phyloP scores from a whole-genome alignment of 2,888 invertebrate species.

The Ceriagrion tenellum region DNA sequence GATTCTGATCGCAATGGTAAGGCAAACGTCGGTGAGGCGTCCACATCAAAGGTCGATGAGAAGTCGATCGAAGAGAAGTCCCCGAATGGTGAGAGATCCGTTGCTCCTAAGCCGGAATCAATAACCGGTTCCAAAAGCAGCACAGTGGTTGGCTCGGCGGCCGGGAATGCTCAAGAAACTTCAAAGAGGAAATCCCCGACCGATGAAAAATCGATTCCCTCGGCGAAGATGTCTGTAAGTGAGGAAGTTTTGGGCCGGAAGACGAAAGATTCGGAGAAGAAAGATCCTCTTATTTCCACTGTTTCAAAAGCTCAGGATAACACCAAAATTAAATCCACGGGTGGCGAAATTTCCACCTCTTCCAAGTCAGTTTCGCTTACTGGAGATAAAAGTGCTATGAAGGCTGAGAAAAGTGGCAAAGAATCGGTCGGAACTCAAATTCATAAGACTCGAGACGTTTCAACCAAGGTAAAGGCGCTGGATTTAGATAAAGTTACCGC shows the following conservation, averaged over 20 bases:
- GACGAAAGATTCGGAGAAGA: background rate
- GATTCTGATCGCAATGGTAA: background rate
- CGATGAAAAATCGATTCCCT: constrained; percentile 7
- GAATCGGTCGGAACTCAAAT: background rate
- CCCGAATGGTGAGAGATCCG: background rate
- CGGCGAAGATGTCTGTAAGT: background rate
- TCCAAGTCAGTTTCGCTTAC: background rate
- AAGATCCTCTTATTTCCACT: background rate
- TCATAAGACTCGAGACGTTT: background rate
- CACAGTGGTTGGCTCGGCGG: background rate
- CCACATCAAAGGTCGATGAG: background rate
- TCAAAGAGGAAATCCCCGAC: constrained; percentile 14
- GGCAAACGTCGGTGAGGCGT: background rate
- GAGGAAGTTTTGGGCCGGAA: background rate
- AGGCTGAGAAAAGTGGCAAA: no score
- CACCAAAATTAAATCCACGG: background rate
- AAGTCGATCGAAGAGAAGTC: background rate
- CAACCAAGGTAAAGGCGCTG: background rate
- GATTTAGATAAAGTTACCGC: background rate
- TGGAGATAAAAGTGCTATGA: background rate
- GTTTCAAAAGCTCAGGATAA: background rate
- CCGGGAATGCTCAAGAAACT: background rate
- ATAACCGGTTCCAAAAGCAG: background rate
- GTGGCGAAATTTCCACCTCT: background rate
- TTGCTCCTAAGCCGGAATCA: background rate